Evolutionary conservation across 2,113 vertebrate genomes (phyloP), one percentile per base, ranked within the genome.

Genomic region (Merops nubicus): DNA sequence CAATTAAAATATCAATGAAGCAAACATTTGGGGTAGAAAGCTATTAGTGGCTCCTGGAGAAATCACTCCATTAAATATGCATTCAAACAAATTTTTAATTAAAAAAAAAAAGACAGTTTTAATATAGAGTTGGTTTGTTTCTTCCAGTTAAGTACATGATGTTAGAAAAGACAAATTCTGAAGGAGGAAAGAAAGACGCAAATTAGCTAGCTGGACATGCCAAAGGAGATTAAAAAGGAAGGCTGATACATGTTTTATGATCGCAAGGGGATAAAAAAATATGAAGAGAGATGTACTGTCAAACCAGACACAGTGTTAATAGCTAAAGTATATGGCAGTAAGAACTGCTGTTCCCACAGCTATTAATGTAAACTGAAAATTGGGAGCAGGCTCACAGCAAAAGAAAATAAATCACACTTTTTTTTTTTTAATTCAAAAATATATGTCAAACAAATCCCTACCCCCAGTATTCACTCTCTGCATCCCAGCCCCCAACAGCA

Each of bases 321-420:
- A 93, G 91, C 89, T 86, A 73, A 88, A 91, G 93, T 97, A 91
- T 90, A 97, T 45, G 76, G 72, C 93, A 97, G 42, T 89, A 91
- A 94, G 90, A 93, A 92, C 54, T 95, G 89, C 91, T 95, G 91
- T 95, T 97, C 95, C 87, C 94, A 85, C 77, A 81, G 94, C 82
- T 95, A 96, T 94, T 97, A 96, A 94, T 93, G 92, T 93, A 96
- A 97, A 97, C 81, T 89, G 82, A 97, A 97, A 94, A 97, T 82
- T 72, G 73, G 73, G 88, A 97, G 94, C 92, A 95, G 76, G 91
- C 92, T 89, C n/a, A 73, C 80, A 96, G 95, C 65, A 90, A 95
- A 96, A 76, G 64, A 93, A 95, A 94, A 96, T 92, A 94, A 95
- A 96, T 97, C 85, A 95, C 82, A 88, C 77, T 85, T 94, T 25